Evolutionary conservation across 1,140 invertebrate species (phyloP).

Genomic region (Macrostomum lignano): DNA sequence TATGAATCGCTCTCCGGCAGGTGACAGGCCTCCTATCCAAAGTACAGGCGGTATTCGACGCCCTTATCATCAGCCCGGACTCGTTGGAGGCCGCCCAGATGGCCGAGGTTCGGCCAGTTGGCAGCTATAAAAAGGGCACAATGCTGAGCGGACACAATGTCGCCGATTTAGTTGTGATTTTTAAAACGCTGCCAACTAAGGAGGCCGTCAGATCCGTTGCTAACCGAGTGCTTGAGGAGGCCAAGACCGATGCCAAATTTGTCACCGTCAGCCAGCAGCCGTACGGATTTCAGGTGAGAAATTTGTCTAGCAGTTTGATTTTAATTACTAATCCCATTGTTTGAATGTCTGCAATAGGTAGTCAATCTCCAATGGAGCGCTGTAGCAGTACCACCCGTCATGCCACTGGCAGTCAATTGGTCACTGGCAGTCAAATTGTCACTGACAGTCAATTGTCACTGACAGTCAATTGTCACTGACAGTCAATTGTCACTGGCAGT

Average conservation of each 20-base stretch:
- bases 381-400: too few relatives aligned
- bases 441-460: too few relatives aligned
- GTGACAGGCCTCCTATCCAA: constrained; percentile 71
- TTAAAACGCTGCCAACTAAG: constrained; percentile 81
- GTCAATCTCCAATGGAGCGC: too few relatives aligned
- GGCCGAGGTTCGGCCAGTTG: constrained; percentile 74
- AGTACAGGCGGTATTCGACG: constrained; percentile 63
- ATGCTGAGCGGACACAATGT: constrained; percentile 77
- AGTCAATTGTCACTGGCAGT: too few relatives aligned
- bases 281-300: constrained; percentile 4
- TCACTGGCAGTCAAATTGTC: too few relatives aligned
- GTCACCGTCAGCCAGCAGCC: not conserved
- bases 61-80: constrained; percentile 61
- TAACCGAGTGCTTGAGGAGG: constrained; percentile 56
- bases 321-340: too few relatives aligned
- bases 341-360: too few relatives aligned
- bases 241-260: constrained; percentile 29
- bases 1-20: too few relatives aligned
- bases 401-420: too few relatives aligned
- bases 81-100: constrained; percentile 80
- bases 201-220: constrained; percentile 9
- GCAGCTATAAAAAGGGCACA: constrained; percentile 87
- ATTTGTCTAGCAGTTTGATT: constrained; percentile 6
- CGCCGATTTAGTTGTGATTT: constrained; percentile 78
- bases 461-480: too few relatives aligned